Base-by-base conservation (phyloP, 64 coral and sea anemone species). In the Trachythela sp. region DNA sequence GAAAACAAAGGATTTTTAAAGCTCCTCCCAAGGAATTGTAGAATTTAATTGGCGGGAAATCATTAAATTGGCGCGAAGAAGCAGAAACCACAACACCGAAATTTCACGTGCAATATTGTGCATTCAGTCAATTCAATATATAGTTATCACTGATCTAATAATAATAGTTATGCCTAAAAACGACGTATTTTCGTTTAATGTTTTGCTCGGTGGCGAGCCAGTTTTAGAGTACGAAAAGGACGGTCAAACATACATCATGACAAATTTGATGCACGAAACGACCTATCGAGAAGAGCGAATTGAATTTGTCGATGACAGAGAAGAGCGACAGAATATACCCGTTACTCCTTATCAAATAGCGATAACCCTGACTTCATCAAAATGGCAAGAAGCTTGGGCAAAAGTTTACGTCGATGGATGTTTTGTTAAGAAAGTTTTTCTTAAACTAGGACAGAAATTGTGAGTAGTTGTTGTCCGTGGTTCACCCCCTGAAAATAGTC, bases 141-240 rank as follows among this genome's bases (percentile, higher is more conserved):
- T n/a, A n/a, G n/a, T n/a, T n/a, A n/a, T n/a, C n/a, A n/a, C n/a
- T n/a, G n/a, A n/a, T n/a, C n/a, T n/a, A n/a, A n/a, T n/a, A n/a
- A n/a, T n/a, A n/a, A n/a, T n/a, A n/a, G n/a, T 45, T 45, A 80
- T 80, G 75, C 75, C 75, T 80, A 35, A 80, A 80, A 80, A 80
- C 75, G 30, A 80, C 30, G 8, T 80, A 37, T 80, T 80, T 18
- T 37, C 75, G 37, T 80, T 80, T 30, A 22, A 80, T 17, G 75
- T 80, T 80, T 30, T 80, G 37, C 33, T 80, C 3, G 75, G 75
- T 36, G 75, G 75, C 75, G 75, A 29, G 15, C 75, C 75, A 15
- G 75, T 80, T 9, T 10, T 15, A 17, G 75, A 80, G 20, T 80
- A 80, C 37, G 37, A 80, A 39, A 80, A 80, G 35, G 75, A 80